phyloP scores from a whole-genome alignment of 2,113 vertebrate genomes.

The Lagopus muta region DNA sequence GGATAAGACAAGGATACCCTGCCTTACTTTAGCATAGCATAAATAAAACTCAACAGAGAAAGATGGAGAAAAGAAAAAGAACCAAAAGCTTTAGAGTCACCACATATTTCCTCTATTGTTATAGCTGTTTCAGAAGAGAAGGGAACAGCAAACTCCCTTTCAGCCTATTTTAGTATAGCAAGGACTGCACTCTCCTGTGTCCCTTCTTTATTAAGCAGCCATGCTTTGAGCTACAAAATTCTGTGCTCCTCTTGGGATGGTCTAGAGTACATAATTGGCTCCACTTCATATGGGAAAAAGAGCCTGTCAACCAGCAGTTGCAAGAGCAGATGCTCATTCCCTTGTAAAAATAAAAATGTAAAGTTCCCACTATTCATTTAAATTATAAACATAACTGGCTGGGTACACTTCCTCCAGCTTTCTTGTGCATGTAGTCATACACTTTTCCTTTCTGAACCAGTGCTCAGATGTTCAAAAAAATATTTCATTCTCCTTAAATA shows the following conservation, averaged over 20 bases:
- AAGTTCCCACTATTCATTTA: slow-evolving; percentile 29
- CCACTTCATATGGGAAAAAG: slow-evolving; percentile 18
- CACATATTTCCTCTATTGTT: neutral
- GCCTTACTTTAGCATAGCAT: neutral
- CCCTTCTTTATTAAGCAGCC: neutral
- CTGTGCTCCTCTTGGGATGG: slow-evolving; percentile 10
- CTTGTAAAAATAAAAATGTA: slow-evolving; percentile 33
- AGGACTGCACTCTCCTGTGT: neutral
- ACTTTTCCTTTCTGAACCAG: slow-evolving; percentile 14
- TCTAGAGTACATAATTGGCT: slow-evolving; percentile 4
- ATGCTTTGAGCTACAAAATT: slow-evolving; percentile 18
- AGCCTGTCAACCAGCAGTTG: slow-evolving; percentile 15
- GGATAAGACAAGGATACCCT: neutral
- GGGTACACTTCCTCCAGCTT: neutral
- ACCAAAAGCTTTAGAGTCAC: neutral
- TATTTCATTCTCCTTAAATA: slow-evolving; percentile 68
- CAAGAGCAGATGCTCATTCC: neutral
- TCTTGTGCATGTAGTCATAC: neutral
- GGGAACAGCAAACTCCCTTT: neutral
- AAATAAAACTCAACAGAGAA: neutral
- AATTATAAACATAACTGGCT: neutral
- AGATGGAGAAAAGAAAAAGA: neutral
- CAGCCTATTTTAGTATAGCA: neutral
- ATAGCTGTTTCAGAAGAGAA: neutral
- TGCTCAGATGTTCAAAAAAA: slow-evolving; percentile 41